Evolutionary conservation across 2,113 vertebrate genomes (phyloP).

Genomic region (Pangasianodon hypophthalmus): DNA sequence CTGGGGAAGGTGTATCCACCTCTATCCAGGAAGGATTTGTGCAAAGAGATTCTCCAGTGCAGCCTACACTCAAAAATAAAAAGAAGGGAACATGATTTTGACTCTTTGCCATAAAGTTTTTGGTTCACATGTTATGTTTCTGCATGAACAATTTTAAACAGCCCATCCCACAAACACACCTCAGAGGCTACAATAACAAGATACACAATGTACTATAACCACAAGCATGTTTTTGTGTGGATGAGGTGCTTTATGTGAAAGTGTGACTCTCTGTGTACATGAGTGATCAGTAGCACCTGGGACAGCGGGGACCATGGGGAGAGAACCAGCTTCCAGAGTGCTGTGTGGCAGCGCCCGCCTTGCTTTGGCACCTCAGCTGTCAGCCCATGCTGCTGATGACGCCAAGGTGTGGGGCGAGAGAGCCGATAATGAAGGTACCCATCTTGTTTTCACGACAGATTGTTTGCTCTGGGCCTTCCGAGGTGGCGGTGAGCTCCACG

Average conservation of each 20-base stretch:
- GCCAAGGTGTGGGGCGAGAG: constrained; percentile 67
- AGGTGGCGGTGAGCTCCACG: constrained; percentile 56
- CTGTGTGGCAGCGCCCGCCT: constrained; percentile 56
- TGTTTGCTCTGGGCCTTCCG: constrained; percentile 71
- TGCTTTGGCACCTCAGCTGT: constrained; percentile 78
- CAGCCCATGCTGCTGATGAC: constrained; percentile 67
- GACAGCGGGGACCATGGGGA: constrained; percentile 56
- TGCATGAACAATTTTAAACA: constrained; percentile 24
- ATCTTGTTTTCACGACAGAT: constrained; percentile 73
- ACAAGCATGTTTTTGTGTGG: constrained; percentile 10
- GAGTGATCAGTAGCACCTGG: constrained; percentile 57
- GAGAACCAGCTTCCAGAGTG: constrained; percentile 61
- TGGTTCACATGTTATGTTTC: neutral
- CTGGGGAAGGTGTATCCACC: neutral
- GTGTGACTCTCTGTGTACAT: constrained; percentile 33
- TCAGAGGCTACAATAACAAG: neutral
- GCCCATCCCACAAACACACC: neutral
- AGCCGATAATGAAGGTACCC: constrained; percentile 76
- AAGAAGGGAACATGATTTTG: neutral
- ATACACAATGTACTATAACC: constrained; percentile 9
- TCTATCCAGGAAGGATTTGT: constrained; percentile 10
- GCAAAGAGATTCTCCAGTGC: neutral
- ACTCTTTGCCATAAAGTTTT: constrained; percentile 2
- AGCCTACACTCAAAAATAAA: neutral
- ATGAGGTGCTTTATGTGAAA: neutral